phyloP scores from a whole-genome alignment of 2,797 vertebrate genomes.

The Fringilla coelebs region DNA sequence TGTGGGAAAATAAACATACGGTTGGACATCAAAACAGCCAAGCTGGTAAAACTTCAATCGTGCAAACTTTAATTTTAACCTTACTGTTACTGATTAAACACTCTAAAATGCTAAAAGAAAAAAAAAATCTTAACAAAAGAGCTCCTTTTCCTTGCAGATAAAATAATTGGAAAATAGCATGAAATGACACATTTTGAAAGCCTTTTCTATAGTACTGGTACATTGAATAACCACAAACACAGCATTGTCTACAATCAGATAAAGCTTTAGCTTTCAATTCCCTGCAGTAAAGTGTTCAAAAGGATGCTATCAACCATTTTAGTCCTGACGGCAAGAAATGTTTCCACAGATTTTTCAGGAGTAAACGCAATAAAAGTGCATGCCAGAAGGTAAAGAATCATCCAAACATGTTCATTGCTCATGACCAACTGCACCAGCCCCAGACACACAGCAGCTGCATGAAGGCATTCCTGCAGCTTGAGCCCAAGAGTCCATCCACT shows the following conservation, averaged over 20 bases:
- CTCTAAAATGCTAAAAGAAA: neutral
- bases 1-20: neutral
- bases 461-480: rapidly evolving
- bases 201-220: neutral
- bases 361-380: neutral
- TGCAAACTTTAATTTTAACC: neutral
- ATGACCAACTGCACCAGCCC: neutral
- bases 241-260: neutral
- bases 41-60: constrained; percentile 41
- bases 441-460: neutral
- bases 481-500: neutral
- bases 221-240: neutral
- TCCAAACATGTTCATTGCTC: neutral
- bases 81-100: constrained; percentile 31
- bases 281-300: neutral
- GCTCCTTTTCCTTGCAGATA: neutral
- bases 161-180: neutral
- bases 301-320: neutral
- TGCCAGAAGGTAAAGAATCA: neutral
- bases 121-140: neutral
- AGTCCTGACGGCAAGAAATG: neutral
- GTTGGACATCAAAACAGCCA: neutral
- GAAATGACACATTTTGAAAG: neutral
- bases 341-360: neutral
- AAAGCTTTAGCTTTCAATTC: neutral